Evolutionary conservation across 2,888 invertebrate species (phyloP), one percentile per base, ranked within the genome.

Genomic region (Periphyllus acericola): DNA sequence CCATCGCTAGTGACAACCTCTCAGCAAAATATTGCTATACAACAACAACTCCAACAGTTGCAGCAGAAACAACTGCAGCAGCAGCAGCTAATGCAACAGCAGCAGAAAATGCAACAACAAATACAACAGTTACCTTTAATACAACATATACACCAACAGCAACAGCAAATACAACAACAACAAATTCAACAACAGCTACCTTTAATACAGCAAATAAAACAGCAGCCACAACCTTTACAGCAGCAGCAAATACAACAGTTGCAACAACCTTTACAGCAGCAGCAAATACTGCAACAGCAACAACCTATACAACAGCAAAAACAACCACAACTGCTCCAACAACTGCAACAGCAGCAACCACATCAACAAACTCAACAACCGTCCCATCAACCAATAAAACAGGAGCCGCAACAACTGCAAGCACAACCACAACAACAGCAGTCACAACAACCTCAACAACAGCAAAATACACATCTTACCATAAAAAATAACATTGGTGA

Each of bases 1-100:
- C 76, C 76, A n/a, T 76, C 84, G 2, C 68, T 84, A 46, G 84
- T 84, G 1, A 84, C 84, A 32, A 75, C 83, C 2, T 52, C 68
- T 19, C 84, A 84, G 3, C 84, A 84, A 46, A 84, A 68, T 68
- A 84, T 84, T 76, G 84, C 78, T n/a, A n/a, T 68, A 25, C 84
- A 84, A 46, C 84, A 84, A 25, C 75, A 66, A 14, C 76, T 66
- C 19, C 46, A 34, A 1, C 21, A 40, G 21, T 66, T 66, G 32
- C 40, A 29, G 1, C 36, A 75, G 75, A 60, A 60, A 25, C 36
- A 40, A 52, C 9, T 55, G 9, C 78, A 78, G 25, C 36, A 75
- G 34, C 75, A 75, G 19, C 78, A 76, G 8, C 40, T n/a, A 29
- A 2, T 52, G n/a, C 46, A 46, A 17, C 78, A 78, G 29, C 78